phyloP scores from a whole-genome alignment of 2,113 vertebrate genomes.

The Maccullochella peelii region DNA sequence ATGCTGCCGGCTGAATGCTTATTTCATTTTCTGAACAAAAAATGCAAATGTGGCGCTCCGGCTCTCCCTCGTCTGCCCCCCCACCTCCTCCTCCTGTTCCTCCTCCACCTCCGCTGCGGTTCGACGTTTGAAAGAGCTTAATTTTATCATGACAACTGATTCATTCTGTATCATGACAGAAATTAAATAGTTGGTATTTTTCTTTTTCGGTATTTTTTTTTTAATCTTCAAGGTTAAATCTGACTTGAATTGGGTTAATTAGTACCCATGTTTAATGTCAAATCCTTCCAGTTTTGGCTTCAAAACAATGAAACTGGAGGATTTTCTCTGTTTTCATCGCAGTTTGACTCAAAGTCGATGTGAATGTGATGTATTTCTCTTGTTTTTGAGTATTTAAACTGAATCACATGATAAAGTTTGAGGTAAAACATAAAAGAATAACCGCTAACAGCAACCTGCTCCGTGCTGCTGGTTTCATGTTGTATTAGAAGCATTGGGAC shows the following conservation, averaged over 20 bases:
- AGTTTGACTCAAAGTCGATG: not conserved
- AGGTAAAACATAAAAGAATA: not conserved
- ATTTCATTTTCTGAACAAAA: conserved; percentile 80
- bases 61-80: not conserved
- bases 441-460: not conserved
- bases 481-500: not conserved
- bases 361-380: not conserved
- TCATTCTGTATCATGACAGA: conserved; percentile 31
- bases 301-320: conserved; percentile 3
- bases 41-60: conserved; percentile 76
- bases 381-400: not conserved
- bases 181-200: conserved; percentile 30
- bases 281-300: not conserved
- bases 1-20: conserved; percentile 81
- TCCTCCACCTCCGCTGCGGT: not conserved
- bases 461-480: not conserved
- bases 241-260: conserved; percentile 41
- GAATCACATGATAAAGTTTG: not conserved
- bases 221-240: conserved; percentile 16
- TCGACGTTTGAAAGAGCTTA: conserved; percentile 39
- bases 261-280: conserved; percentile 19
- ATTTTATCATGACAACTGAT: conserved; percentile 61
- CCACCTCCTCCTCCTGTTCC: not conserved
- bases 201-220: not conserved
- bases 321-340: not conserved